phyloP scores from a whole-genome alignment of 2,797 vertebrate species.

The Eulemur rubriventer region DNA sequence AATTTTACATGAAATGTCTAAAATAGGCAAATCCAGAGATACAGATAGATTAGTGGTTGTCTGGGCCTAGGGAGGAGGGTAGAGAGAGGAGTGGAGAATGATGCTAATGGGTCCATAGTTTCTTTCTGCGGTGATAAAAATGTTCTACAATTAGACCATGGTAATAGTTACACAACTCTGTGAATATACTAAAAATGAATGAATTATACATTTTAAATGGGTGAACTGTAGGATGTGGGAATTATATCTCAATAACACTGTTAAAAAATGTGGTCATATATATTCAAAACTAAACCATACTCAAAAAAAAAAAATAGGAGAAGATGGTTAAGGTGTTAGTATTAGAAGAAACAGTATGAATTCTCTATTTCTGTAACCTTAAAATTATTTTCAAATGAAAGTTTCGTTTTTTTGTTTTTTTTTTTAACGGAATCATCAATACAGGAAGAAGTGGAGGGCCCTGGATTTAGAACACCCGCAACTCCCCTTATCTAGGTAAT shows the following conservation, averaged over 20 bases:
- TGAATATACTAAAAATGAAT: conserved; percentile 18
- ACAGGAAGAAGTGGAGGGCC: not conserved
- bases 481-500: not conserved
- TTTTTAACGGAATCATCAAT: not conserved
- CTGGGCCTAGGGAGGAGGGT: too few relatives aligned
- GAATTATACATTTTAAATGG: not conserved
- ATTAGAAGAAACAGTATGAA: not conserved
- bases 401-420: not conserved
- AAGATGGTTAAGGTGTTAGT: not conserved
- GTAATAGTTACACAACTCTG: not conserved
- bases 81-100: not conserved
- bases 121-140: conserved; percentile 10
- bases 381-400: conserved; percentile 4
- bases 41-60: not conserved
- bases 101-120: not conserved
- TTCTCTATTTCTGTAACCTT: conserved; percentile 10
- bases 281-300: not conserved
- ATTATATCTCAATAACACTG: not conserved
- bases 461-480: not conserved
- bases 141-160: not conserved
- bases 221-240: not conserved
- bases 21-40: not conserved
- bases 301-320: not conserved
- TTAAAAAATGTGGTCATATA: not conserved
- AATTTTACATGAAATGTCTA: not conserved